Evolutionary conservation across 2,888 invertebrate genomes (phyloP).

Genomic region (Neria commutata): DNA sequence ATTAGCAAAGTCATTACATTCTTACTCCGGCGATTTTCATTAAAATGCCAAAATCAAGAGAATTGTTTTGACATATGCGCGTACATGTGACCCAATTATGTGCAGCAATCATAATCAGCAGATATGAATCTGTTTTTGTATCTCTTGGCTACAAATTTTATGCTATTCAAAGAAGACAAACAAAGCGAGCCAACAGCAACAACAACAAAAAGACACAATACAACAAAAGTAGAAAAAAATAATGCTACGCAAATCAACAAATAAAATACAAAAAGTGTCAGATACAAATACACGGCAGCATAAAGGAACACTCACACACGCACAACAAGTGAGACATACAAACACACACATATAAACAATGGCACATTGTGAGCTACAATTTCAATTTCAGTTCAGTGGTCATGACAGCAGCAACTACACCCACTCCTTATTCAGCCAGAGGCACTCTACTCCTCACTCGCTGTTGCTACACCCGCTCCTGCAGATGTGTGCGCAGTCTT

Average conservation of each 20-base stretch:
- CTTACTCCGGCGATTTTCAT: too few species aligned
- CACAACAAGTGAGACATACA: too few species aligned
- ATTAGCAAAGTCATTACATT: too few species aligned
- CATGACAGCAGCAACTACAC: background rate
- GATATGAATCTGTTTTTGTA: constrained; percentile 18
- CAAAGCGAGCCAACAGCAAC: background rate
- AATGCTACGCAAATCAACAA: too few species aligned
- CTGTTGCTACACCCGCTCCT: background rate
- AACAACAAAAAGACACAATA: background rate
- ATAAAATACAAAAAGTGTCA: constrained; percentile 3
- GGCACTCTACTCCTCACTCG: too few species aligned
- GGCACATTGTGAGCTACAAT: background rate
- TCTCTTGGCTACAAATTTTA: constrained; percentile 3
- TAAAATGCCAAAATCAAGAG: too few species aligned
- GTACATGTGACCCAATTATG: constrained; percentile 48
- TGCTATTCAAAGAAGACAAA: background rate
- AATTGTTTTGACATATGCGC: background rate
- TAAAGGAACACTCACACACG: too few species aligned
- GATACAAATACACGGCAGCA: background rate
- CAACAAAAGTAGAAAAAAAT: too few species aligned
- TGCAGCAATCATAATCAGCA: constrained; percentile 43
- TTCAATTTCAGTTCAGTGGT: constrained; percentile 7
- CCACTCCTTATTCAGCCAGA: background rate
- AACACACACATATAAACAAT: background rate
- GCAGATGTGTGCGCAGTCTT: background rate